Conservation (phyloP, 2,888 invertebrate species). For the Xanthorhoe designata region DNA sequence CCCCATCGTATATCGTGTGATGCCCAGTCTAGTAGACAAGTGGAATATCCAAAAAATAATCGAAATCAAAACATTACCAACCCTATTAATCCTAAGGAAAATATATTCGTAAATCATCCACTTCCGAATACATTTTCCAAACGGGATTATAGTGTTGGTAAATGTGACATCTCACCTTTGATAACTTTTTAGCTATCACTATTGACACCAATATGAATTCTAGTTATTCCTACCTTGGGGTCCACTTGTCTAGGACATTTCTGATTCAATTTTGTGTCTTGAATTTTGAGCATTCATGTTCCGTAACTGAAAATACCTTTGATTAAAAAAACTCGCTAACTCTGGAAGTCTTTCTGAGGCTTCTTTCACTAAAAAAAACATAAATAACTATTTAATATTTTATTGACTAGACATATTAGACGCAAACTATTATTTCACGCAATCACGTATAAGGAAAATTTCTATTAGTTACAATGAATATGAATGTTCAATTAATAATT, state of each 20-base stretch:
- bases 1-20: conserved; percentile 45
- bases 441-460: conserved; percentile 4
- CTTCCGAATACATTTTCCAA: too few species aligned
- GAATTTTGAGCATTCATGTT: conserved; percentile 50
- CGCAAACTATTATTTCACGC: background rate
- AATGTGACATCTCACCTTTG: too few species aligned
- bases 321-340: too few species aligned
- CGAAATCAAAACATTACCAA: background rate
- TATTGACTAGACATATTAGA: background rate
- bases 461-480: conserved; percentile 42
- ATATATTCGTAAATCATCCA: too few species aligned
- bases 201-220: background rate
- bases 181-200: background rate
- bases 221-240: background rate
- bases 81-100: background rate
- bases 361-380: too few species aligned
- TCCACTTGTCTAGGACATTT: conserved; percentile 23
- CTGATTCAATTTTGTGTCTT: conserved; percentile 27
- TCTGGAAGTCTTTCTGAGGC: too few species aligned
- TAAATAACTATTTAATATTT: too few species aligned
- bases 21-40: conserved; percentile 36
- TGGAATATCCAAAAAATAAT: conserved; percentile 10
- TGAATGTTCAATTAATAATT: conserved; percentile 55
- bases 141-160: too few species aligned
- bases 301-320: conserved; percentile 37